Percentiles rank a stretch among this genome's conserved stretches.
phyloP scores from a whole-genome alignment of 2,113 vertebrate genomes.

The Anolis carolinensis region DNA sequence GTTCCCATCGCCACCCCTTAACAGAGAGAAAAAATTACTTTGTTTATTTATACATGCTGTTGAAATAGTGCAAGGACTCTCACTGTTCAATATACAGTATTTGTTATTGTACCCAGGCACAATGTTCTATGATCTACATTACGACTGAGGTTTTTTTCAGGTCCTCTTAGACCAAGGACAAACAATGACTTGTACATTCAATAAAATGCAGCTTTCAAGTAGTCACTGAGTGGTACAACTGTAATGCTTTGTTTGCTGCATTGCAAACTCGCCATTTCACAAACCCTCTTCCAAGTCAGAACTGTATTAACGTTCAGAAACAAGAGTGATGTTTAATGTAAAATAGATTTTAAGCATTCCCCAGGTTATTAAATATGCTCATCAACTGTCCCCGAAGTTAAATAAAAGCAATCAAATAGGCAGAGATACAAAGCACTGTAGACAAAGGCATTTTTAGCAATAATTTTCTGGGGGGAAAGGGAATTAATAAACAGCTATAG shows the following conservation, averaged over 20 bases:
- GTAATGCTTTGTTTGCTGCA: neutral
- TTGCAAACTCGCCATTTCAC: neutral
- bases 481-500: neutral
- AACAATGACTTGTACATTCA: neutral
- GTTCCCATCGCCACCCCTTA: neutral
- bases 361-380: neutral
- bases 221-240: neutral
- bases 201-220: neutral
- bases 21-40: neutral
- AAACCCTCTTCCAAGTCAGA: neutral
- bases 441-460: neutral
- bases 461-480: neutral
- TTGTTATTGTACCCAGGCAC: neutral
- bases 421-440: too few species aligned
- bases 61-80: neutral
- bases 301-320: neutral
- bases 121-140: neutral
- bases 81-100: neutral
- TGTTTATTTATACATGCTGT: neutral
- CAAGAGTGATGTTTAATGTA: neutral
- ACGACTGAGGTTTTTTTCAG: neutral
- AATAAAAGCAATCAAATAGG: neutral
- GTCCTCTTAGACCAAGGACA: neutral
- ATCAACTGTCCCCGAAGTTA: neutral
- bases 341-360: neutral